Percentiles rank a stretch among this genome's conserved stretches.
phyloP scores from a whole-genome alignment of 1,140 invertebrate species.

The Drosophila ohnishii region DNA sequence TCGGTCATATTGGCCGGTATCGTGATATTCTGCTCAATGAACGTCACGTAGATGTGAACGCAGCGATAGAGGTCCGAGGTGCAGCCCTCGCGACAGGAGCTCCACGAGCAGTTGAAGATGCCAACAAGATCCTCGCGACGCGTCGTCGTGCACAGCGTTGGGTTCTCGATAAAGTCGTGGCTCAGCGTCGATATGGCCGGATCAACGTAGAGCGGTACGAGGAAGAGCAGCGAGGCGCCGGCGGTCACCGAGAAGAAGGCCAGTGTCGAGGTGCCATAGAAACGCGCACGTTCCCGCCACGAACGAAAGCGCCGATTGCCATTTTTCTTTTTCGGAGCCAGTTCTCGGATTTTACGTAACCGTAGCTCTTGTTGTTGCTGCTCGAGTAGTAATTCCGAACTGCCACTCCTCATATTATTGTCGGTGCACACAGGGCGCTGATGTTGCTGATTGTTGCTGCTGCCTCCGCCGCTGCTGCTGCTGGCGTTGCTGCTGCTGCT shows the following conservation, averaged over 20 bases:
- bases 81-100: conserved; percentile 93
- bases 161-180: conserved; percentile 91
- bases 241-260: conserved; percentile 91
- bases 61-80: conserved; percentile 94
- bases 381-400: conserved; percentile 92
- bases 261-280: conserved; percentile 91
- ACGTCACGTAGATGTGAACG: conserved; percentile 93
- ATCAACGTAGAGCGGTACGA: conserved; percentile 94
- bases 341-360: conserved; percentile 88
- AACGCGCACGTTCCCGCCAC: conserved; percentile 89
- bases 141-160: conserved; percentile 90
- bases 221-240: conserved; percentile 91
- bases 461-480: conserved; percentile 51
- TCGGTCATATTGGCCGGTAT: conserved; percentile 82
- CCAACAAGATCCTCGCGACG: conserved; percentile 90
- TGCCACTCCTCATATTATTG: conserved; percentile 92
- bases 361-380: conserved; percentile 88
- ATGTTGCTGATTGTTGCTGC: conserved; percentile 72
- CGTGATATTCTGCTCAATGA: conserved; percentile 81
- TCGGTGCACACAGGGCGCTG: conserved; percentile 82
- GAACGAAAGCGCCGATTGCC: conserved; percentile 86
- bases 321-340: conserved; percentile 85
- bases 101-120: conserved; percentile 93
- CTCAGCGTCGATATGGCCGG: conserved; percentile 94
- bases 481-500: conserved; percentile 35